These are phyloP conservation scores for Platygyra sinensis DNA, from an alignment of 64 coral and sea anemone species.

Conservation along the genomic window DNA sequence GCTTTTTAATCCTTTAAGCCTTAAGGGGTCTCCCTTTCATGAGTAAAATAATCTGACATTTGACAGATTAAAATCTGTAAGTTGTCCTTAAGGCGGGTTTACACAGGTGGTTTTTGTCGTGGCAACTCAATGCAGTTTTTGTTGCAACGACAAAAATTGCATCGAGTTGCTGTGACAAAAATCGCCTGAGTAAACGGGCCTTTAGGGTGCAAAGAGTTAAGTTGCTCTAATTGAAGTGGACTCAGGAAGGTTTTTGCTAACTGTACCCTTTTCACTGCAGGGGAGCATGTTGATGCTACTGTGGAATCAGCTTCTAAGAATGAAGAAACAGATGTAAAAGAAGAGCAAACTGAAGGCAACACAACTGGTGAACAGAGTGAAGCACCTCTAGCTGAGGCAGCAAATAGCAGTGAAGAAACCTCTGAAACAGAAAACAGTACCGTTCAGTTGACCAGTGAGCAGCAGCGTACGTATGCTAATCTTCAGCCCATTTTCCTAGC, in stretches of 20 bases:
- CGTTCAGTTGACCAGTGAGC: conserved; percentile 56
- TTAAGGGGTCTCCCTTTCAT: no score
- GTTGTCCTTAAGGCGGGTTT: no score
- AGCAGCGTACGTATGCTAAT: conserved; percentile 92
- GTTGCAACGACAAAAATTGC: no score
- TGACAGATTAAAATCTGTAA: no score
- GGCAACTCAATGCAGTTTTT: no score
- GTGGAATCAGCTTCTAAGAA: not conserved
- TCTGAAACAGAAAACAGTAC: not conserved
- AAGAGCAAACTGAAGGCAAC: not conserved
- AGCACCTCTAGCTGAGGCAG: not conserved
- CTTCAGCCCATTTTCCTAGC: conserved; percentile 93
- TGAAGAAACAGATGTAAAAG: conserved; percentile 5
- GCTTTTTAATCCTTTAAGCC: no score
- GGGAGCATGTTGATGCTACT: not conserved
- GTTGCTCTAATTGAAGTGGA: not conserved
- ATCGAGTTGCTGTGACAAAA: no score
- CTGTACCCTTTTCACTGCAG: not conserved
- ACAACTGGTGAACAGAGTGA: not conserved
- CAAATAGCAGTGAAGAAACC: conserved; percentile 1
- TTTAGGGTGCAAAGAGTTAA: no score
- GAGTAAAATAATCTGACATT: no score
- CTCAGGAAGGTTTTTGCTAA: not conserved
- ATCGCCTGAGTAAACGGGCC: no score
- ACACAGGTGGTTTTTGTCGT: no score